Evolutionary conservation across 1,140 invertebrate genomes (phyloP), one percentile per base, ranked within the genome.

Genomic region (Drosophila bocki): DNA sequence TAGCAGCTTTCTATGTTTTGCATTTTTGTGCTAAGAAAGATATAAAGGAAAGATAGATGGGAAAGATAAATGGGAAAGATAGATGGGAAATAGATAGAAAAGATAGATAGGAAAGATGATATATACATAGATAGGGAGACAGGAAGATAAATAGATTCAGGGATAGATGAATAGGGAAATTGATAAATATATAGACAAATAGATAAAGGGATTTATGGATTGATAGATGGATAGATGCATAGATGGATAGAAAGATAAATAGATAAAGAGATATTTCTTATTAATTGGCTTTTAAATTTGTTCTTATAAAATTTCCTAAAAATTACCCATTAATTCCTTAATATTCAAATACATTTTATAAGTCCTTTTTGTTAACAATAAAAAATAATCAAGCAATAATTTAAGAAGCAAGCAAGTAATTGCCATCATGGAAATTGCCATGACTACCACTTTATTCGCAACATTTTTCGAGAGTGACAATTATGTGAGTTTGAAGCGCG

Each of bases 401-500:
- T 39, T 56, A 39, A 54, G 13, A 26, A 56, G 11, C 1, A 33
- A 19, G 29, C 1, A 53, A n/a, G 19, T 54, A 37, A 51, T 51
- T 54, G 35, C 39, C 39, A 3, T 42, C 26, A n/a, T 8, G 17
- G 12, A 53, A 57, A 41, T 26, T 29, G 29, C 39, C 39, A 35
- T 41, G 35, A 35, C 26, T 26, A 39, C 39, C 29, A 62, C 53
- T 39, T 65, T 32, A 26, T 56, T 39, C n/a, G 41, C 13, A 60
- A 33, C 9, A 9, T 42, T 29, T 48, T 29, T 8, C 6, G n/a
- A 65, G 17, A 42, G 29, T 51, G 35, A 44, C 61, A 68, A 50
- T 68, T 65, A 67, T 54, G 61, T 17, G 37, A 70, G 50, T 44
- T 42, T 53, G 39, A 70, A 17, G 37, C 13, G 48, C 32, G 32